Conservation (phyloP, 2,888 invertebrate species). For the Acanthosepion esculentum region DNA sequence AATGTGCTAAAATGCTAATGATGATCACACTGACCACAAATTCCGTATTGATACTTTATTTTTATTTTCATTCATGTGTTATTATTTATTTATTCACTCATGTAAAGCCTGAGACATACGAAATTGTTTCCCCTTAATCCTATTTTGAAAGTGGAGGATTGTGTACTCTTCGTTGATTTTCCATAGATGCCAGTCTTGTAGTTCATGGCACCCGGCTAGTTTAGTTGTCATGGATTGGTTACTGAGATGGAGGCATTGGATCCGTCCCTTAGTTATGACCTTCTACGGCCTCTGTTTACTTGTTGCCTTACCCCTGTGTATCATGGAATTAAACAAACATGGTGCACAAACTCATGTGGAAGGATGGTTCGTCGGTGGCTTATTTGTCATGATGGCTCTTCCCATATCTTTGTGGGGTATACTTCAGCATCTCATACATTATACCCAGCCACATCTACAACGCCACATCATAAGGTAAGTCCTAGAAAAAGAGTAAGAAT, state of each 20-base stretch:
- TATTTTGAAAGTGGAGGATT: not conserved
- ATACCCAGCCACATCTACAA: slow-evolving; percentile 91
- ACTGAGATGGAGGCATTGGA: slow-evolving; percentile 87
- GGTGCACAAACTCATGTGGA: slow-evolving; percentile 83
- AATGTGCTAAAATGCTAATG: too few species aligned
- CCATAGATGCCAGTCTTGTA: not conserved
- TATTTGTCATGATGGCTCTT: slow-evolving; percentile 92
- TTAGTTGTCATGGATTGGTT: slow-evolving; percentile 58
- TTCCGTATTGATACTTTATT: too few species aligned
- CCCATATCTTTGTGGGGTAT: slow-evolving; percentile 97
- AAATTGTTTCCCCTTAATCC: not conserved
- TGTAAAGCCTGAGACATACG: not conserved
- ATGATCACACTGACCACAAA: too few species aligned
- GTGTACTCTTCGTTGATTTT: not conserved
- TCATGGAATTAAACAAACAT: slow-evolving; percentile 86
- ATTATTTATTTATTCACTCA: too few species aligned
- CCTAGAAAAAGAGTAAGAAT: not conserved
- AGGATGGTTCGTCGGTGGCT: slow-evolving; percentile 86
- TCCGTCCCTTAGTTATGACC: slow-evolving; percentile 87
- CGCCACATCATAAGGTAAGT: slow-evolving; percentile 91
- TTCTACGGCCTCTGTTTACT: slow-evolving; percentile 87
- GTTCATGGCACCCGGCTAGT: not conserved
- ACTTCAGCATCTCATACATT: slow-evolving; percentile 93
- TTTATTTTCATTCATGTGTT: too few species aligned
- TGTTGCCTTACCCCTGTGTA: slow-evolving; percentile 87